These are phyloP conservation scores for Empis livida DNA, from an alignment of 2,888 invertebrate species.

Conservation along the genomic window DNA sequence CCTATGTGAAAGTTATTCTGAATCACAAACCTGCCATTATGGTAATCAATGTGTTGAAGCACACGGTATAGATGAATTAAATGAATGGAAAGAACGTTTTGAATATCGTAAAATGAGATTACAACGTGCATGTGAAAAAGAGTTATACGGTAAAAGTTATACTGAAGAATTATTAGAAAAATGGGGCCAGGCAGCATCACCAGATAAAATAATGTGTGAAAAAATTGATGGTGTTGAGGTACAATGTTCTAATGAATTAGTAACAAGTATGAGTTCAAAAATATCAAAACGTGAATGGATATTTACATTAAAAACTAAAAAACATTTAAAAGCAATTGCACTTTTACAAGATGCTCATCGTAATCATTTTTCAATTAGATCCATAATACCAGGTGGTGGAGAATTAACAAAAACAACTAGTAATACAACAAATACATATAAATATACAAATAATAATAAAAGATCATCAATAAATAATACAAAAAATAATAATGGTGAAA, in stretches of 20 bases:
- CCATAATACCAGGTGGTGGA: constrained; percentile 28
- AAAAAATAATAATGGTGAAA: constrained; percentile 15
- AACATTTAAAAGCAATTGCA: constrained; percentile 46
- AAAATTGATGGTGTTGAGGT: constrained; percentile 46
- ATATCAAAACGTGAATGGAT: constrained; percentile 47
- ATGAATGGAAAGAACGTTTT: constrained; percentile 61
- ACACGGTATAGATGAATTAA: constrained; percentile 55
- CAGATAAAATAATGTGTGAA: constrained; percentile 49
- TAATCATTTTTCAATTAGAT: constrained; percentile 50
- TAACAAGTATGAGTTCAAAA: constrained; percentile 48
- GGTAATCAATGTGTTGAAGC: constrained; percentile 63
- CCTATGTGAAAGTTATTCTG: constrained; percentile 46
- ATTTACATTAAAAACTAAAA: constrained; percentile 42
- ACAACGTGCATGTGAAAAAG: constrained; percentile 51
- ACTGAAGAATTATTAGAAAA: constrained; percentile 52
- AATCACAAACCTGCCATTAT: constrained; percentile 47
- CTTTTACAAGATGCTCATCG: constrained; percentile 57
- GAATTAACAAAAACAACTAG: background rate
- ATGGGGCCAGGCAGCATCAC: constrained; percentile 47
- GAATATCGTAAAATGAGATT: constrained; percentile 50
- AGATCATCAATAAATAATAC: constrained; percentile 10
- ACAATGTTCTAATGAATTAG: constrained; percentile 43
- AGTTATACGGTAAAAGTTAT: constrained; percentile 47
- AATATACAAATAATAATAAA: constrained; percentile 2
- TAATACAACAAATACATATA: background rate